Base-by-base conservation (phyloP, 2,888 invertebrate species). In the Caenorhabditis angaria region DNA sequence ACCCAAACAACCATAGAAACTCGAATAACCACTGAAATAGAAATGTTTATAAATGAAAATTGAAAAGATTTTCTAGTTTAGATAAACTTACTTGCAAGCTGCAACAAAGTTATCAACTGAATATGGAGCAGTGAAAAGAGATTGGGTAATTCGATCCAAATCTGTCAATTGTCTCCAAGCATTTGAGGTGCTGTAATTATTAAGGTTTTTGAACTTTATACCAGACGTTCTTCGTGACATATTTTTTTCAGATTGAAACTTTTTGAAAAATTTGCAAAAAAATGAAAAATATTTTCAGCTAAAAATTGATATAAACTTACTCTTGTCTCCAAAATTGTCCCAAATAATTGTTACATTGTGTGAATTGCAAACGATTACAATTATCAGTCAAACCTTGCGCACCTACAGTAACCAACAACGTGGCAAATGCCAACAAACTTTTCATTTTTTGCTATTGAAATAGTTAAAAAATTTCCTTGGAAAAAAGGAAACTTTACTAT, bases 1-100 rank as follows among this genome's bases (percentile, higher is more conserved):
- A 53, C 76, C 76, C 27, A 78, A 62, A 47, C 78, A 78, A 35
- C 73, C 71, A 53, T 75, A 78, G 65, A 78, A 78, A 2, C 60
- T 32, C 12, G 76, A 71, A 29, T 66, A 78, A 22, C 78, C 78
- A 28, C 78, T 78, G 68, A 18, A 78, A 72, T 0, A n/a, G 20
- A 14, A 20, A 62, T 2, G 53, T 48, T 32, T 48, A 20, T n/a
- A n/a, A n/a, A n/a, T n/a, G n/a, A 48, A 32, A 47, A 20, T 25
- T 25, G 14, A 5, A 41, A 20, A 29, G 1, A 18, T 27, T 10
- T 27, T 57, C 20, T 14, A 4, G 24, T 22, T 14, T 20, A 12
- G 27, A 48, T 20, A n/a, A 47, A 28, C 65, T 67, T 50, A 78
- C 78, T 78, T 78, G 78, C 78, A 78, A 32, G 75, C 68, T 35